Base-by-base conservation (phyloP, 2,113 vertebrate genomes). In the Barnardius zonarius region DNA sequence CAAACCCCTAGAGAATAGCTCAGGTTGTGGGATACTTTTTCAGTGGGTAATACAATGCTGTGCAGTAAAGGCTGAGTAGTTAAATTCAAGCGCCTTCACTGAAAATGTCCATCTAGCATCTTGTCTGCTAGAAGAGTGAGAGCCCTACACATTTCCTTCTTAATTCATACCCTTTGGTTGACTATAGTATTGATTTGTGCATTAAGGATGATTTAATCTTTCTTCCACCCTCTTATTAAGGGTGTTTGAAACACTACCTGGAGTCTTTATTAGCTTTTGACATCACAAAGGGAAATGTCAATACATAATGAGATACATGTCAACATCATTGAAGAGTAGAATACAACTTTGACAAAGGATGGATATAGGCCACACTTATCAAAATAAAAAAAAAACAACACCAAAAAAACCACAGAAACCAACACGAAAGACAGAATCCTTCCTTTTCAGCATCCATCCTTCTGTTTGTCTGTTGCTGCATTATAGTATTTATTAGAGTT, bases 401-500 rank as follows among this genome's bases (percentile, higher is more conserved):
- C 37, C 78, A 48, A 28, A 23, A 41, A 18, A 51, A 77, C 4
- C 55, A 75, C 17, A 82, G 69, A 81, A 49, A 16, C 12, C 23
- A 24, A 19, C 8, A 33, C 30, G 43, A 20, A 57, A 84, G 62
- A 76, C 15, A 85, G 70, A 82, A 57, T 19, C 17, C 25, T 94
- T 89, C 57, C 46, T 92, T 96, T 96, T 75, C 14, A 92, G 70
- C 46, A 67, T 92, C 61, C 92, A 63, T 92, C 88, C 92, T 96
- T 84, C 82, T 88, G 39, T 94, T 96, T 97, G 62, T 88, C 89
- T 94, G 33, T 78, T 92, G 92, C 46, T 64, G 94, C 86, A 57
- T 95, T 88, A 86, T 81, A 89, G 90, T 93, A 91, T 97, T 98
- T 98, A 96, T 97, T 96, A 86, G 91, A 96, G 86, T 95, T 94